Evolutionary conservation across 2,113 vertebrate species (phyloP).

Genomic region (Asarcornis scutulata): DNA sequence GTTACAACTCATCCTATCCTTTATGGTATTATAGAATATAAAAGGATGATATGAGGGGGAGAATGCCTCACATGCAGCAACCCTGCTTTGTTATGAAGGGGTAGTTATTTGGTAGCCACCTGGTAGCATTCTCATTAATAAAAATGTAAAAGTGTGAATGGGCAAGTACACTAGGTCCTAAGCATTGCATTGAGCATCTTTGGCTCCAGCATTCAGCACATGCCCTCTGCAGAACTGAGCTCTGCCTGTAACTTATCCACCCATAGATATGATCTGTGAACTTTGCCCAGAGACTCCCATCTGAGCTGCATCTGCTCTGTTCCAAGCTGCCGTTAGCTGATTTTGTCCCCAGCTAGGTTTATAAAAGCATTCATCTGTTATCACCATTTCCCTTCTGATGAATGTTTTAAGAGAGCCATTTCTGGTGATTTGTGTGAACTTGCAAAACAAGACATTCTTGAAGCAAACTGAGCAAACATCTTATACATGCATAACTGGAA

Average conservation of each 20-base stretch:
- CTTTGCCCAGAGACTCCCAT: background rate
- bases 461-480: slow-evolving; percentile 37
- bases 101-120: background rate
- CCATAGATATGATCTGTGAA: background rate
- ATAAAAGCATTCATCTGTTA: slow-evolving; percentile 24
- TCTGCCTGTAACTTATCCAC: background rate
- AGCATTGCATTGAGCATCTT: background rate
- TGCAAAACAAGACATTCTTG: slow-evolving; percentile 38
- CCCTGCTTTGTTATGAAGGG: background rate
- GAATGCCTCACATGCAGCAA: background rate
- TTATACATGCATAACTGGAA: background rate
- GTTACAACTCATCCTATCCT: background rate
- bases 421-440: background rate
- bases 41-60: background rate
- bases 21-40: background rate
- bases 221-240: background rate
- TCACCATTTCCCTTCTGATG: slow-evolving; percentile 29
- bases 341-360: background rate
- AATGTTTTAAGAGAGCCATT: background rate
- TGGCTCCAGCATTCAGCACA: background rate
- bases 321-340: background rate
- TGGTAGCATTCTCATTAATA: background rate
- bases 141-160: background rate
- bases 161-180: background rate
- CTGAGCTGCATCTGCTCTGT: background rate